Base-by-base conservation (phyloP, 2,113 vertebrate genomes). In the Hypomesus transpacificus region DNA sequence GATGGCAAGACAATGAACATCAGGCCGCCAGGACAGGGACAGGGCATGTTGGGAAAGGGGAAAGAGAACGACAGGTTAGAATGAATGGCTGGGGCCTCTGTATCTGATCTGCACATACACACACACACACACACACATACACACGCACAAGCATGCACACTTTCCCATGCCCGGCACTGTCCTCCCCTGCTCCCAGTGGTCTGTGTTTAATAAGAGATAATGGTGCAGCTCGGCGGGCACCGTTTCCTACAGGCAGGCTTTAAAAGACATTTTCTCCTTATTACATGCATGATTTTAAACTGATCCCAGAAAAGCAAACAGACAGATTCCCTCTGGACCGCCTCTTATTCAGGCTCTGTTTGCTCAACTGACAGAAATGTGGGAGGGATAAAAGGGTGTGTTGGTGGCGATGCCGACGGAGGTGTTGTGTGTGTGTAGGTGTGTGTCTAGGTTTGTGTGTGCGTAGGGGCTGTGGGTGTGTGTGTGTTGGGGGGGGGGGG, bases 171-270 rank as follows among this genome's bases (percentile, higher is more conserved):
- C 66, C 11, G 21, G 34, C 56, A 68, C 57, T 69, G 39, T 64
- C 52, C 51, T 56, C 51, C 65, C 57, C 51, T 28, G 56, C 61
- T 58, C 68, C 28, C 54, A 34, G 26, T 14, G 53, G 72, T 84
- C 85, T 92, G 93, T 91, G 89, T 94, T 94, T 94, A 95, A 95
- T 94, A 94, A 94, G 89, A 90, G 93, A 92, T 93, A 93, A 91
- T 93, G 82, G 87, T 86, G 90, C 90, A 90, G 89, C 90, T 93
- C 93, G 92, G 91, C 90, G 92, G 90, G 89, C 90, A 87, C 90
- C 88, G 91, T 92, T 94, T 94, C 92, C 93, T 93, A 92, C 87
- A 85, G 92, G 90, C 92, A 88, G 87, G 92, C 91, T 94, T 94
- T 94, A 90, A 94, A 95, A 95, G 93, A 88, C 88, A 92, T 93